Conservation (phyloP, 2,113 vertebrate species). For the Pedionomus torquatus region DNA sequence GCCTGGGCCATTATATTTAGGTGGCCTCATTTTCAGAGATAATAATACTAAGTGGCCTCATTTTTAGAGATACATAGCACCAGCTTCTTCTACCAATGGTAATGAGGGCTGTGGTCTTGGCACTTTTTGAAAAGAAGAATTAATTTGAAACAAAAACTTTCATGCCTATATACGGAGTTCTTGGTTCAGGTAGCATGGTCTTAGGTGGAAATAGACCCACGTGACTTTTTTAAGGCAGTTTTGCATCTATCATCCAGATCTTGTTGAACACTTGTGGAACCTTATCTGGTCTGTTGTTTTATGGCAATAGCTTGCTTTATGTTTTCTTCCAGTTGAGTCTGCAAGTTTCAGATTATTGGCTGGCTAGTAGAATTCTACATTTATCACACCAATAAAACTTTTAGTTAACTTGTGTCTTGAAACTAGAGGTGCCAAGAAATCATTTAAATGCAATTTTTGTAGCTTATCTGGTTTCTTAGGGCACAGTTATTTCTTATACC, state of each 20-base stretch:
- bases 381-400: slow-evolving; percentile 27
- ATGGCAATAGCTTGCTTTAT: neutral
- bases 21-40: slow-evolving; percentile 12
- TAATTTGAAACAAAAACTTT: neutral
- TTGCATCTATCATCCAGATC: neutral
- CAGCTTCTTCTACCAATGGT: neutral
- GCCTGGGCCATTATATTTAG: neutral
- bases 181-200: neutral
- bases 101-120: neutral
- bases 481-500: neutral
- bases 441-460: neutral
- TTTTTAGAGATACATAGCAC: slow-evolving; percentile 10
- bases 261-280: neutral
- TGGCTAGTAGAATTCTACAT: neutral
- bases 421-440: neutral
- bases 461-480: neutral
- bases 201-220: neutral
- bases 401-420: neutral
- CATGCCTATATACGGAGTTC: neutral
- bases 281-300: neutral
- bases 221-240: neutral
- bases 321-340: neutral
- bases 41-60: neutral
- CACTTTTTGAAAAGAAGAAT: neutral
- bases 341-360: slow-evolving; percentile 37